Percentiles rank a stretch among this genome's conserved stretches.
phyloP scores from a whole-genome alignment of 2,797 vertebrate species.

The Rallus crepitans region DNA sequence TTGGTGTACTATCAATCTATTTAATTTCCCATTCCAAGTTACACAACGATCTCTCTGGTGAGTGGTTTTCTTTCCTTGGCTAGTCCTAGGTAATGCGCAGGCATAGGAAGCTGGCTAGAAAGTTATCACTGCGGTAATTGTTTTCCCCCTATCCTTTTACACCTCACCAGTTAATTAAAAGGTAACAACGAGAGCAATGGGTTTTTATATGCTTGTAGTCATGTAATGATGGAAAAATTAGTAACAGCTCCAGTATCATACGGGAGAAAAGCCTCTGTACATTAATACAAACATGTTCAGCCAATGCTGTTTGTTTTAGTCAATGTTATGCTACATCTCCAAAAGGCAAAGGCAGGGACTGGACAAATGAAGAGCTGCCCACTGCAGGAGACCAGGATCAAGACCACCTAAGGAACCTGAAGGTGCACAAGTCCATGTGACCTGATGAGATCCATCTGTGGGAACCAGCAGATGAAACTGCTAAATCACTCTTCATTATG shows the following conservation, averaged over 20 bases:
- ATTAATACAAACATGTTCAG: background rate
- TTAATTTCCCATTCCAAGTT: background rate
- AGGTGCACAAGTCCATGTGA: no score
- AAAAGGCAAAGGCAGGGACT: no score
- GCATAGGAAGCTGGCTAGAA: background rate
- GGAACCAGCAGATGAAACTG: no score
- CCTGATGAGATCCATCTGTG: no score
- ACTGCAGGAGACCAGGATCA: no score
- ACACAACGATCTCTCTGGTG: accelerated
- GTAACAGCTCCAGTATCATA: background rate
- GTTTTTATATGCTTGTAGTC: background rate
- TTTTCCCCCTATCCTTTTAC: background rate
- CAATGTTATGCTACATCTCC: background rate
- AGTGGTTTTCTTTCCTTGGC: background rate
- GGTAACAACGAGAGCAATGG: background rate
- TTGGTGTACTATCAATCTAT: background rate
- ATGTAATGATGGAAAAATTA: background rate
- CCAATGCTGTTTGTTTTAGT: background rate
- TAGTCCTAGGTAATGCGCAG: background rate
- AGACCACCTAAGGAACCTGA: no score
- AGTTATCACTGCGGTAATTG: no score
- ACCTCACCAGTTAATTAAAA: background rate
- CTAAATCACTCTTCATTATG: no score
- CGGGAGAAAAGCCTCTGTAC: background rate
- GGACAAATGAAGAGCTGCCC: no score